A percentile compares a stretch with the other conserved stretches of the same genome.
Evolutionary conservation across 2,113 vertebrate species (phyloP).

Genomic region (Eurypyga helias): DNA sequence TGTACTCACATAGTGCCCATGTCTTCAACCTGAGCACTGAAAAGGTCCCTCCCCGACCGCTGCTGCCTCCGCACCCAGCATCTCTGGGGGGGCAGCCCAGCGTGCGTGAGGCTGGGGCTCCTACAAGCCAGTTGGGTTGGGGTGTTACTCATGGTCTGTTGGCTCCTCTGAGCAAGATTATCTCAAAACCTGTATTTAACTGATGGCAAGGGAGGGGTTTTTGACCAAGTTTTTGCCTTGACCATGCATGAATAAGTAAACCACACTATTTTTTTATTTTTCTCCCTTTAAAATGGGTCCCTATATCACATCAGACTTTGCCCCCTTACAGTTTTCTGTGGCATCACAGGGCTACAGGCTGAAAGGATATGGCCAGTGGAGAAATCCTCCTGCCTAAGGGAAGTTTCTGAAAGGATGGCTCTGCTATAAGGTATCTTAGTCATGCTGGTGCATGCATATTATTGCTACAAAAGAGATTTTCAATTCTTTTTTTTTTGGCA

Average conservation of each 20-base stretch:
- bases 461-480: not conserved
- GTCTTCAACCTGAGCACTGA: not conserved
- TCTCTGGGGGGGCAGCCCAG: not conserved
- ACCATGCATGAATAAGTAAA: not conserved
- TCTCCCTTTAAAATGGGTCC: not conserved
- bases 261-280: not conserved
- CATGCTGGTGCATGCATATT: not conserved
- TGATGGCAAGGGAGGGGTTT: not conserved
- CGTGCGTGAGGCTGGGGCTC: fast-evolving
- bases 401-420: not conserved
- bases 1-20: too few relatives aligned
- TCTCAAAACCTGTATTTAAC: not conserved
- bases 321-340: not conserved
- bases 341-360: not conserved
- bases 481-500: not conserved
- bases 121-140: fast-evolving
- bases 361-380: not conserved
- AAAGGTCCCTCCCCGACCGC: fast-evolving
- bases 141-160: fast-evolving
- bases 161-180: not conserved
- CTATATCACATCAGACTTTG: not conserved
- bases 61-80: fast-evolving
- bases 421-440: not conserved
- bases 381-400: not conserved
- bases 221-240: not conserved